Evolutionary conservation across 2,888 invertebrate species (phyloP).

Genomic region (Podotricha telesiphe): DNA sequence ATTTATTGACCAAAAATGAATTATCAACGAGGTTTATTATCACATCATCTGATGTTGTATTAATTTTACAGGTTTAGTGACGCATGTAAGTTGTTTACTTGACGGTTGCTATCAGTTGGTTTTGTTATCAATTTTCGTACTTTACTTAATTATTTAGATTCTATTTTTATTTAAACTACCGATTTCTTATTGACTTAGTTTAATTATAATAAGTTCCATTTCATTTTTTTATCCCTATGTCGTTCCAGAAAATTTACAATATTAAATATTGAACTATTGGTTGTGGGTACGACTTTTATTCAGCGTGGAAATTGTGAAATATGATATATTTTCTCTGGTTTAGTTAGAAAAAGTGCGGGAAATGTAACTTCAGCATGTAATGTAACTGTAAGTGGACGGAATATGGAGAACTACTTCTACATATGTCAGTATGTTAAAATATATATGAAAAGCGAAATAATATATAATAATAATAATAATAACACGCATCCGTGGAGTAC

Average conservation of each 20-base stretch:
- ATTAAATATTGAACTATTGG: too few relatives aligned
- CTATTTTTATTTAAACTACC: background rate
- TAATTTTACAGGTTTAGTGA: conserved; percentile 10
- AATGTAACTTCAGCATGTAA: too few relatives aligned
- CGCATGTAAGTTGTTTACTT: conserved; percentile 7
- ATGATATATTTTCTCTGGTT: too few relatives aligned
- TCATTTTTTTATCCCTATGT: background rate
- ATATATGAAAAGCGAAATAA: too few relatives aligned
- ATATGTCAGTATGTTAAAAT: too few relatives aligned
- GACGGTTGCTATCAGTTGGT: conserved; percentile 4
- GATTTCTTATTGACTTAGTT: background rate
- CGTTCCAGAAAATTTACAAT: background rate
- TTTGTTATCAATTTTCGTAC: background rate
- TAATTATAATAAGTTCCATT: background rate
- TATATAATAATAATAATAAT: too few relatives aligned
- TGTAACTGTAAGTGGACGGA: too few relatives aligned
- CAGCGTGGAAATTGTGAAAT: too few relatives aligned
- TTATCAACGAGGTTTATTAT: conserved; percentile 1
- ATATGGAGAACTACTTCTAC: too few relatives aligned
- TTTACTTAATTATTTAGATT: background rate
- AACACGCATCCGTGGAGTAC: too few relatives aligned
- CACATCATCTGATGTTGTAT: background rate
- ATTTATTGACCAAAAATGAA: conserved; percentile 1
- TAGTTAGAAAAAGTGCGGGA: too few relatives aligned
- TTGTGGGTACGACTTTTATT: too few relatives aligned